These are phyloP conservation scores for Nemotelus pantherinus DNA, from an alignment of 2,888 invertebrate genomes.

Conservation along the genomic window DNA sequence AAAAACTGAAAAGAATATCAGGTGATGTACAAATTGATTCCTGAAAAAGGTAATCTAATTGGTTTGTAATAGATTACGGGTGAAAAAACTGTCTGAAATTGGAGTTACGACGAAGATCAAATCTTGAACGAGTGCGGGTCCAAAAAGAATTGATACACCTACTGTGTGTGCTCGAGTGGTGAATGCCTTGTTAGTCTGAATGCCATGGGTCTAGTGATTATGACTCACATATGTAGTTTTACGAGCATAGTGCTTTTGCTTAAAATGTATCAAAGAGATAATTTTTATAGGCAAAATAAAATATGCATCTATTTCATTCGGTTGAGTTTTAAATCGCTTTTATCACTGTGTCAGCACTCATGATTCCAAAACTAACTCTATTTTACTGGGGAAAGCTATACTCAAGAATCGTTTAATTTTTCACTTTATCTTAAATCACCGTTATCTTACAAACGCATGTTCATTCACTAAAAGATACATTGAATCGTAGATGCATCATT, in stretches of 20 bases:
- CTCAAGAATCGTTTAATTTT: too few species aligned
- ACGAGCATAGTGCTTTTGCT: too few species aligned
- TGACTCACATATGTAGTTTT: conserved; percentile 38
- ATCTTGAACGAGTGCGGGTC: background rate
- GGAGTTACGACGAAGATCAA: conserved; percentile 4
- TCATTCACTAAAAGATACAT: too few species aligned
- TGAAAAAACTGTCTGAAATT: conserved; percentile 19
- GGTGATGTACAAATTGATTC: conserved; percentile 37
- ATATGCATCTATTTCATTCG: too few species aligned
- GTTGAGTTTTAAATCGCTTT: too few species aligned
- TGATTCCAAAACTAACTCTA: too few species aligned
- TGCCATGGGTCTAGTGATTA: conserved; percentile 39
- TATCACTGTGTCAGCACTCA: too few species aligned
- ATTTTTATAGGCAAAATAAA: too few species aligned
- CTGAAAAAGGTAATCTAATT: conserved; percentile 44
- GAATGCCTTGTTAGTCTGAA: conserved; percentile 36
- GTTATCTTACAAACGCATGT: too few species aligned
- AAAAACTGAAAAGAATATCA: conserved; percentile 15
- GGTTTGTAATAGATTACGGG: conserved; percentile 42
- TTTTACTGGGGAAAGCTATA: too few species aligned
- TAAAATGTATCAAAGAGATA: too few species aligned
- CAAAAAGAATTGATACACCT: conserved; percentile 26
- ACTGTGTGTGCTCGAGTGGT: conserved; percentile 23
- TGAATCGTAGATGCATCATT: conserved; percentile 27
- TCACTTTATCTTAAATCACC: too few species aligned